phyloP scores from a whole-genome alignment of 2,797 vertebrate genomes.

The Sarcophilus harrisii region DNA sequence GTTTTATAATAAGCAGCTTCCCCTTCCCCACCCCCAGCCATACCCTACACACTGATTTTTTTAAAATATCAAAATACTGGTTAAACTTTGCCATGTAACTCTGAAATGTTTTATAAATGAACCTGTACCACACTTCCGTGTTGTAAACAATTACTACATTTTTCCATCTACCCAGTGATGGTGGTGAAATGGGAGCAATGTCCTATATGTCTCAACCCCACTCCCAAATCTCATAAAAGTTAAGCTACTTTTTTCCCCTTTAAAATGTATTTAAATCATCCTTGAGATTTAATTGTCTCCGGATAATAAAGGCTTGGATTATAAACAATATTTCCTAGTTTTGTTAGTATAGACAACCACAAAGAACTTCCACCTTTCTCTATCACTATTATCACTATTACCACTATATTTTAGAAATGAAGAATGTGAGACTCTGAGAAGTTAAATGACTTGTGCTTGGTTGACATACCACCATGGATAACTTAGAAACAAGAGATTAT shows the following conservation, averaged over 20 bases:
- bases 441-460: not conserved
- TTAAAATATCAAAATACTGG: not conserved
- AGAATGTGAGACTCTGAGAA: too few species aligned
- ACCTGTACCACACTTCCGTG: not conserved
- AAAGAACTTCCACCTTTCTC: not conserved
- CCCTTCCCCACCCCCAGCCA: not conserved
- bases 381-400: not conserved
- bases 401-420: too few species aligned
- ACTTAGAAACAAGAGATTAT: not conserved
- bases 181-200: not conserved
- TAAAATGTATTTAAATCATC: not conserved
- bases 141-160: not conserved
- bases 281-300: not conserved
- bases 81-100: not conserved
- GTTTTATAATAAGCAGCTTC: not conserved
- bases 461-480: not conserved
- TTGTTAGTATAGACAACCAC: not conserved
- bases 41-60: not conserved
- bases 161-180: not conserved
- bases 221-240: not conserved
- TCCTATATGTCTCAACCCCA: not conserved
- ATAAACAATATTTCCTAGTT: not conserved
- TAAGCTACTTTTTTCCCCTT: not conserved
- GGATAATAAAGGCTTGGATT: not conserved
- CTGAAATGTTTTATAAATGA: not conserved